Base-by-base conservation (phyloP, 1,140 invertebrate species). In the Drosophila gunungcola region DNA sequence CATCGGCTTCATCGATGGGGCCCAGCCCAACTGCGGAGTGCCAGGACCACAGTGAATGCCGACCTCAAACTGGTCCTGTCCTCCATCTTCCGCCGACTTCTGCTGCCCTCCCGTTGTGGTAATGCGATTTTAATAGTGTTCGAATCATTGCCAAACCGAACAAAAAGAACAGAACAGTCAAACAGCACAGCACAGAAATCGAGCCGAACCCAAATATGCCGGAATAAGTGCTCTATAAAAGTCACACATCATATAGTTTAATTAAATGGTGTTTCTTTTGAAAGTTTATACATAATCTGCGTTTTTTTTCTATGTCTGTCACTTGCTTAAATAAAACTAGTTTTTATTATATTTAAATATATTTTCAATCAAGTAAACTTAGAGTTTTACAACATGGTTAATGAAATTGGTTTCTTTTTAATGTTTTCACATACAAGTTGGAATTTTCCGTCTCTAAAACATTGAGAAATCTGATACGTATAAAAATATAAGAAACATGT, bases 171-270 rank as follows among this genome's bases (percentile, higher is more conserved):
- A 5, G 29, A 42, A n/a, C 16, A 29, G 48, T 21, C 16, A 1
- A 38, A 64, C 34, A 65, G 43, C 63, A 63, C 63, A 3, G 43
- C 48, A 4, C 12, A 12, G 45, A 27, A 27, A 29, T 34, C 25
- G 48, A 48, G 56, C 51, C 57, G 39, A 75, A 42, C 70, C 69
- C 42, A 65, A 75, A 75, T 75, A 72, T 75, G 73, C 53, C 61
- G 61, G 61, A 75, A 75, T 75, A 75, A 75, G 72, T 75, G 61
- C 72, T 55, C 39, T 34, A 75, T 75, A 75, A 75, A 75, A 75
- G 46, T 75, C 72, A 65, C 73, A 75, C 72, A 41, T 75, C 72
- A 45, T 75, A 75, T 48, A 64, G 43, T 46, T 75, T 49, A 49
- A 64, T 74, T 73, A 74, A 42, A 46, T 39, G 27, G 12, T 29